A percentile compares a stretch with the other conserved stretches of the same genome.
Evolutionary conservation across 2,888 invertebrate genomes (phyloP).

Genomic region (Diaprepes abbreviatus): DNA sequence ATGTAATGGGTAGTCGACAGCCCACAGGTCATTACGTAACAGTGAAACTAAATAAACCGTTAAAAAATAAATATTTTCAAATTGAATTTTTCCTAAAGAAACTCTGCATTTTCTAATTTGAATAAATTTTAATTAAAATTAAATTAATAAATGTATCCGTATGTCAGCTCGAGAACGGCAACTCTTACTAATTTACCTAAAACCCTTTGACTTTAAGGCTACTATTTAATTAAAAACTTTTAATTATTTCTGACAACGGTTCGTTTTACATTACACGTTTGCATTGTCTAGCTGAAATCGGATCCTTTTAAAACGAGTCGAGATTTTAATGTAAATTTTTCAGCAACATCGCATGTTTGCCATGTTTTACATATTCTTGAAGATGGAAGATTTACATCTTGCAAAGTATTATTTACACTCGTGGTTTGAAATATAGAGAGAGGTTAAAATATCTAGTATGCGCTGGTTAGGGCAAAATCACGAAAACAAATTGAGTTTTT

Average conservation of each 20-base stretch:
- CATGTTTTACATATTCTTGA: conserved; percentile 12
- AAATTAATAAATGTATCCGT: too few species aligned
- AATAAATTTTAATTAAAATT: too few species aligned
- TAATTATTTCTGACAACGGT: conserved; percentile 14
- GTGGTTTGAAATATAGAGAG: neutral
- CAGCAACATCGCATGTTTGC: conserved; percentile 11
- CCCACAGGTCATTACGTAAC: too few species aligned
- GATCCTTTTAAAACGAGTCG: conserved; percentile 5
- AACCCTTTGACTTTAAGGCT: conserved; percentile 3
- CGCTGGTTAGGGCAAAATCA: neutral
- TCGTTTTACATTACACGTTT: conserved; percentile 11
- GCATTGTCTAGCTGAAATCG: conserved; percentile 14
- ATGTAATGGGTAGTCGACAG: too few species aligned
- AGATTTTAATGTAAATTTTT: conserved; percentile 32
- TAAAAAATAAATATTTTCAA: too few species aligned
- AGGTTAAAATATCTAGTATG: neutral
- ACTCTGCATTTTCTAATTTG: too few species aligned
- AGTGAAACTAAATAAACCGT: too few species aligned
- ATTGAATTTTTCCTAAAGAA: too few species aligned
- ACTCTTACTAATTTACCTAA: neutral
- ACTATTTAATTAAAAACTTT: conserved; percentile 22
- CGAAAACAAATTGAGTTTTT: too few species aligned
- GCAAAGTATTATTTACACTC: conserved; percentile 18
- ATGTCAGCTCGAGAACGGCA: neutral
- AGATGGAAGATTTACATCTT: conserved; percentile 12